Evolutionary conservation across 2,888 invertebrate genomes (phyloP), one percentile per base, ranked within the genome.

Genomic region (Sthenelais limicola): DNA sequence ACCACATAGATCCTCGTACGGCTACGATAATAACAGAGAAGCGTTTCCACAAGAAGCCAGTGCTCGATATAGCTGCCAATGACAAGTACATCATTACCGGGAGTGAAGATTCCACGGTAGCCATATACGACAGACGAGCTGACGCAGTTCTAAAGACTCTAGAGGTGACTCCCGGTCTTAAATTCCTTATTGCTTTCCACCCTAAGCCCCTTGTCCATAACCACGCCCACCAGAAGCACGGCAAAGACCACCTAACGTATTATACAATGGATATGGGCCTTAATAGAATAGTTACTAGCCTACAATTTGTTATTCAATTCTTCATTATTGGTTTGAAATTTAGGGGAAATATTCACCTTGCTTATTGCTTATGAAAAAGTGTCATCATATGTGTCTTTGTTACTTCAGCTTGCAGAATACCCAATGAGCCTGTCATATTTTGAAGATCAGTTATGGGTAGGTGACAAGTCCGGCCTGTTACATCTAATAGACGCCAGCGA

Each of bases 21-120:
- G 75, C 76, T 1, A 72, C 62, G 0, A 33, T 75, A 12, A 38
- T 81, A 1, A 68, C 51, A 12, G 74, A 71, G 35, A 82, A 81
- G 62, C 75, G 73, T 7, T 82, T 80, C 72, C 86, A 86, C 74
- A 72, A 75, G 1, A 76, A 81, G 56, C 83, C 86, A 4, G 80
- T 87, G 0, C 77, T 87, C 54, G 82, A 83, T 78, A 62, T 87
- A 24, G 78, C 80, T 2, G 83, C 78, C 0, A 82, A 84, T 67
- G 82, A 83, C 33, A 79, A 82, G 26, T 86, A 80, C 72, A 79
- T 86, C 12, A 80, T 87, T 5, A 82, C 84, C 12, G 86, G 86
- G 24, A 85, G 86, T 79, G 86, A 87, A 66, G 86, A 86, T 71
- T 80, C 81, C 49, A 80, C 82, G 0, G 78, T 86, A 12, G 79